Conservation (phyloP, 2,888 invertebrate genomes). For the Ophonus ardosiacus region DNA sequence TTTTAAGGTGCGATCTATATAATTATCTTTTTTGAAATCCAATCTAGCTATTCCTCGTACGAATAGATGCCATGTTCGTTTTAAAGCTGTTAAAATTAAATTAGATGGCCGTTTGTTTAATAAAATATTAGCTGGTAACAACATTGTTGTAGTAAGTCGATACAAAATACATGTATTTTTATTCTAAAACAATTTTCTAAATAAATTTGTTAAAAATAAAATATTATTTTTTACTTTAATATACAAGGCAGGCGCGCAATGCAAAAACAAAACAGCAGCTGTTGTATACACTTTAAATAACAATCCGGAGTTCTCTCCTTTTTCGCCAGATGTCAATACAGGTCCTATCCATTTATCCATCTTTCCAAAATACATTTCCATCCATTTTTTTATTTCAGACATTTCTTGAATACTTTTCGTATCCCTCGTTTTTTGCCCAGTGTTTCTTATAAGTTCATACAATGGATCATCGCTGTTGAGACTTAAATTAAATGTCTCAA, state of each 20-base stretch:
- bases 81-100: conserved; percentile 75
- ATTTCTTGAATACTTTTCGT: conserved; percentile 19
- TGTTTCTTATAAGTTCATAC: conserved; percentile 69
- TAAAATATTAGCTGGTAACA: conserved; percentile 77
- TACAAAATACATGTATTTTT: conserved; percentile 75
- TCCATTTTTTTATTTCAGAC: conserved; percentile 68
- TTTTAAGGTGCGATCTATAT: conserved; percentile 75
- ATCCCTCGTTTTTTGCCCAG: conserved; percentile 6
- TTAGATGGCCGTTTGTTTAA: conserved; percentile 75
- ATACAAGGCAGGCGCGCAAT: conserved; percentile 72
- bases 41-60: conserved; percentile 77
- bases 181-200: conserved; percentile 28
- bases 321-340: conserved; percentile 70
- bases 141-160: conserved; percentile 75
- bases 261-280: conserved; percentile 70
- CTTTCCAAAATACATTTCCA: conserved; percentile 71
- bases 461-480: conserved; percentile 69
- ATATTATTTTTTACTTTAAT: conserved; percentile 11
- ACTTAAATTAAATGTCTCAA: too few relatives aligned
- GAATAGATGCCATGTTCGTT: conserved; percentile 77
- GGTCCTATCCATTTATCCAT: conserved; percentile 70
- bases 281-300: conserved; percentile 71
- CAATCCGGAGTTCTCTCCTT: conserved; percentile 67
- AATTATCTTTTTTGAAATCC: conserved; percentile 75
- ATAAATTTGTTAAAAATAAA: neutral